phyloP scores from a whole-genome alignment of 2,888 invertebrate genomes.

The Adineta ricciae region DNA sequence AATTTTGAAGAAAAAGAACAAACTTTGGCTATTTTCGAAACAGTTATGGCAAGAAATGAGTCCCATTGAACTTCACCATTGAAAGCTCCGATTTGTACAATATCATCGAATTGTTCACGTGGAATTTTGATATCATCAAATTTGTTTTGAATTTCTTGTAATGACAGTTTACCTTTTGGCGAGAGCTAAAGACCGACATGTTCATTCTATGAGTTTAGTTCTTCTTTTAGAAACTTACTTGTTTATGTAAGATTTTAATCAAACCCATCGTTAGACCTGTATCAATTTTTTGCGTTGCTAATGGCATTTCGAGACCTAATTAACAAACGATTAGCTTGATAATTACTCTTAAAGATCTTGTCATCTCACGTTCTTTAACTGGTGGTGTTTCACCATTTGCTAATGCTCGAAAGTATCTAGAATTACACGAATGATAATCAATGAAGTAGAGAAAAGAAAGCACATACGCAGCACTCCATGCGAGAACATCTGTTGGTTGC shows the following conservation, averaged over 20 bases:
- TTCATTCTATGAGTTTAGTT: not conserved
- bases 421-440: not conserved
- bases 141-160: constrained; percentile 43
- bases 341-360: constrained; percentile 53
- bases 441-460: too few species aligned
- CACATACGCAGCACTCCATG: constrained; percentile 63
- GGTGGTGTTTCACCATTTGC: constrained; percentile 69
- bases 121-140: constrained; percentile 51
- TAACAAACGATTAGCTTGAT: constrained; percentile 37
- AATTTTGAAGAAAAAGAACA: constrained; percentile 26
- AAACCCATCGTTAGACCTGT: constrained; percentile 70
- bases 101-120: constrained; percentile 58
- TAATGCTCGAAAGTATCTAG: constrained; percentile 62
- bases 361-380: constrained; percentile 67
- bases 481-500: constrained; percentile 72
- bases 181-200: constrained; percentile 24
- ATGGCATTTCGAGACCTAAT: constrained; percentile 51
- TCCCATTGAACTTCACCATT: constrained; percentile 61
- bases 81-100: constrained; percentile 64
- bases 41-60: constrained; percentile 64
- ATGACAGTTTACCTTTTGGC: not conserved
- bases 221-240: constrained; percentile 55
- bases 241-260: constrained; percentile 65
- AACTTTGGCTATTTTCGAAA: constrained; percentile 47
- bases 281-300: constrained; percentile 53